phyloP scores from a whole-genome alignment of 1,140 invertebrate species.

The Eueides isabella region DNA sequence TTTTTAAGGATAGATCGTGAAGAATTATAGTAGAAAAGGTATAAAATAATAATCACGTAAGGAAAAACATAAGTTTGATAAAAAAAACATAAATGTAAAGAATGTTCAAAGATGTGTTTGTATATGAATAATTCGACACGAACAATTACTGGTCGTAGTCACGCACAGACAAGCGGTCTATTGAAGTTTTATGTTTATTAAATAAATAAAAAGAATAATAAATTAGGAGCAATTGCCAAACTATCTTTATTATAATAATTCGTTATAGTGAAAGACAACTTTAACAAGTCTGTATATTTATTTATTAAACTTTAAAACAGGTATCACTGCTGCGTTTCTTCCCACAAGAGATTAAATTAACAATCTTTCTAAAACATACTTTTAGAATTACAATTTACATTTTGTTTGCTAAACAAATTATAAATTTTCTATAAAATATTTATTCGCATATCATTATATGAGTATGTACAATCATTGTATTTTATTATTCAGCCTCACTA shows the following conservation, averaged over 20 bases:
- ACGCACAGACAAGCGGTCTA: slow-evolving; percentile 4
- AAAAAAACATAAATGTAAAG: not conserved
- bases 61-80: not conserved
- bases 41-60: not conserved
- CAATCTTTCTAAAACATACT: too few relatives aligned
- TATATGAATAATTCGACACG: slow-evolving; percentile 7
- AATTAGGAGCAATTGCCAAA: not conserved
- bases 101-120: slow-evolving; percentile 2
- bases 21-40: not conserved
- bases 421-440: not conserved
- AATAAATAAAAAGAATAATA: not conserved
- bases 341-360: too few relatives aligned
- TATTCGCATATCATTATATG: not conserved
- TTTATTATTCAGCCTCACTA: slow-evolving; percentile 55
- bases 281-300: not conserved
- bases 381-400: too few relatives aligned
- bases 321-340: too few relatives aligned
- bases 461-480: slow-evolving; percentile 47
- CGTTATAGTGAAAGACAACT: not conserved
- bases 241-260: not conserved
- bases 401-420: too few relatives aligned
- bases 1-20: too few relatives aligned
- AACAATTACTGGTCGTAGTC: not conserved
- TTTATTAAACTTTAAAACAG: too few relatives aligned
- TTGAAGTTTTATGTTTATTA: not conserved